phyloP scores from a whole-genome alignment of 1,140 invertebrate genomes.

The Lepidurus apus region DNA sequence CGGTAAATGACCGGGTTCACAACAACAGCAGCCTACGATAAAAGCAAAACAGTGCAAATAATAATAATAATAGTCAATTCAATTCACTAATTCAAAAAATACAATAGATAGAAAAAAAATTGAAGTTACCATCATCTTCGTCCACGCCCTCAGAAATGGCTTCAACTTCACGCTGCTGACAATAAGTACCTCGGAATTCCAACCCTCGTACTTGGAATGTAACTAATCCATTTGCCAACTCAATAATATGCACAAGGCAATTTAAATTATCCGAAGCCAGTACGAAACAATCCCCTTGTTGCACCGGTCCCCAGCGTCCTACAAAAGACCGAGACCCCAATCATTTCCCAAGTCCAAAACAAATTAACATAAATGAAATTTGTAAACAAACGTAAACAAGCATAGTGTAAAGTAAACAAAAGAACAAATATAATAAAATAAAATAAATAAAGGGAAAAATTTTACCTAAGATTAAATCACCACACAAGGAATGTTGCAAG shows the following conservation, averaged over 20 bases:
- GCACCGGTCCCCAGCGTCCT: conserved; percentile 79
- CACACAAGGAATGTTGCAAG: conserved; percentile 90
- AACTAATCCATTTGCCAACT: conserved; percentile 95
- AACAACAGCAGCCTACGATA: conserved; percentile 73
- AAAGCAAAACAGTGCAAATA: conserved; percentile 9
- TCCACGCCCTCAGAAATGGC: conserved; percentile 96
- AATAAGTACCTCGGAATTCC: conserved; percentile 97
- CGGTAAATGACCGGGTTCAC: conserved; percentile 84
- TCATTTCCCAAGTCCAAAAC: background rate
- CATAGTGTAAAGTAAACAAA: background rate
- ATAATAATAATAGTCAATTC: background rate
- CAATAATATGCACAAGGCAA: conserved; percentile 95
- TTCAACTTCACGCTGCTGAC: conserved; percentile 94
- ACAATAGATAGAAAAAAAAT: conserved; percentile 28
- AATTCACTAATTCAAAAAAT: conserved; percentile 23
- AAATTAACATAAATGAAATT: conserved; percentile 22
- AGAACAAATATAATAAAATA: background rate
- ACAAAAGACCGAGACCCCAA: conserved; percentile 29
- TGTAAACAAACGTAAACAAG: background rate
- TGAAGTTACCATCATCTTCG: conserved; percentile 73
- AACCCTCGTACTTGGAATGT: conserved; percentile 97
- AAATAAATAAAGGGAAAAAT: conserved; percentile 4
- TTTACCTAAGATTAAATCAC: conserved; percentile 82
- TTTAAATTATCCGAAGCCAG: conserved; percentile 96
- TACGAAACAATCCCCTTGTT: conserved; percentile 95